These are phyloP conservation scores for Plutomurus gul DNA, from an alignment of 1,140 invertebrate species.

Conservation along the genomic window DNA sequence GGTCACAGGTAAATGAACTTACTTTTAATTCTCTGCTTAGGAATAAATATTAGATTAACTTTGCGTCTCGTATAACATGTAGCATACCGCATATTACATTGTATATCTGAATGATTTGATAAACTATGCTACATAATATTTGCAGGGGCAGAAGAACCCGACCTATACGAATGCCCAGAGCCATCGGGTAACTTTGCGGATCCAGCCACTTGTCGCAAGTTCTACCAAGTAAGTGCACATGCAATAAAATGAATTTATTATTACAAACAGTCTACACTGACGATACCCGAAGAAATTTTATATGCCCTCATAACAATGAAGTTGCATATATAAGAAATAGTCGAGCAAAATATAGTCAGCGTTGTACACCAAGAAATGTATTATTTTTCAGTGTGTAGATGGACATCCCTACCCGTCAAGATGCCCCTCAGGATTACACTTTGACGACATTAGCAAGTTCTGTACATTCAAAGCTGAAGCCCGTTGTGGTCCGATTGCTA, in stretches of 20 bases:
- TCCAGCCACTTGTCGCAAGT: conserved; percentile 80
- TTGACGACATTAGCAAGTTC: conserved; percentile 86
- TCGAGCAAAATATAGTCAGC: too few relatives aligned
- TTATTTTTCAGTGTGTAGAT: conserved; percentile 74
- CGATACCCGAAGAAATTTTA: neutral
- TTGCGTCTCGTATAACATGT: neutral
- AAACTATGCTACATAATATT: neutral
- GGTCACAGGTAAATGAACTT: neutral
- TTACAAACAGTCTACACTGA: neutral
- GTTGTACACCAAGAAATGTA: neutral
- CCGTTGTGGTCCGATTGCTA: conserved; percentile 82
- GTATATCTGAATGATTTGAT: neutral
- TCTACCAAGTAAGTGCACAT: conserved; percentile 77
- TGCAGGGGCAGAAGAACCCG: conserved; percentile 60
- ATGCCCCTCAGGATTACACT: conserved; percentile 85
- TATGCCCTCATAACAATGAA: neutral
- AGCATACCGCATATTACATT: neutral
- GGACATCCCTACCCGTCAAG: conserved; percentile 82
- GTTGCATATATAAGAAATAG: neutral
- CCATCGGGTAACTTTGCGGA: conserved; percentile 85
- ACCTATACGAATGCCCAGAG: conserved; percentile 72
- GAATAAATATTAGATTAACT: neutral
- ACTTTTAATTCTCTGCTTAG: neutral
- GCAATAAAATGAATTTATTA: neutral
- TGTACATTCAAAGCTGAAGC: conserved; percentile 90